Evolutionary conservation across 92 coral and sea anemone species (phyloP).

Genomic region (Epizoanthus rinbou): DNA sequence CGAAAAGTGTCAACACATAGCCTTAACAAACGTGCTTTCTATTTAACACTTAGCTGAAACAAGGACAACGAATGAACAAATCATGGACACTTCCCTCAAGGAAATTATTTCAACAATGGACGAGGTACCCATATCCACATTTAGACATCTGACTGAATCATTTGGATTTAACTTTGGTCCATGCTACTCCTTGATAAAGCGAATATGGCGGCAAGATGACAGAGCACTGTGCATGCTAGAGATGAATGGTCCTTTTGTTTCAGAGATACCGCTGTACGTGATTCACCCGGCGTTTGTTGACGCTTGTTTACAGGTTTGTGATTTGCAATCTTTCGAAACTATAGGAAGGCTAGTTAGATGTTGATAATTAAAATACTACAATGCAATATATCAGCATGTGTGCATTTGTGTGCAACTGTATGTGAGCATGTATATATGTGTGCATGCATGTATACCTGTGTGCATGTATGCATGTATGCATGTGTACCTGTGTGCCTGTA

Average conservation of each 20-base stretch:
- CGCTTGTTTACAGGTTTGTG: conserved; percentile 86
- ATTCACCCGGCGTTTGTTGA: conserved; percentile 90
- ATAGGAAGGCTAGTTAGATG: no score
- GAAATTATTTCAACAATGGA: conserved; percentile 53
- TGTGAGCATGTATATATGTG: no score
- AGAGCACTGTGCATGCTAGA: conserved; percentile 70
- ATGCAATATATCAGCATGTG: no score
- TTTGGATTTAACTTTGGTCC: conserved; percentile 85
- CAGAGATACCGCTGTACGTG: conserved; percentile 62
- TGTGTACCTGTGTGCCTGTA: no score
- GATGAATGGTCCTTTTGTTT: conserved; percentile 41
- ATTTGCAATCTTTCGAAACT: conserved; percentile 21
- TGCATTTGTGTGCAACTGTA: no score
- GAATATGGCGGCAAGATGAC: conserved; percentile 64
- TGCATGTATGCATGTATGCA: no score
- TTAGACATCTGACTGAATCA: conserved; percentile 56
- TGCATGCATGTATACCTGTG: no score
- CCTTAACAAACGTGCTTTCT: not conserved
- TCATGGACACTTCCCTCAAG: conserved; percentile 30
- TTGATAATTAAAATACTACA: no score
- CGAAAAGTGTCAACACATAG: no score
- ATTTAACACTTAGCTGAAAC: not conserved
- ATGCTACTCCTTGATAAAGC: conserved; percentile 65
- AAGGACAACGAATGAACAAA: not conserved
- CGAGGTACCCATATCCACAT: conserved; percentile 57